phyloP scores from a whole-genome alignment of 2,888 invertebrate species.

The Thumatha senex region DNA sequence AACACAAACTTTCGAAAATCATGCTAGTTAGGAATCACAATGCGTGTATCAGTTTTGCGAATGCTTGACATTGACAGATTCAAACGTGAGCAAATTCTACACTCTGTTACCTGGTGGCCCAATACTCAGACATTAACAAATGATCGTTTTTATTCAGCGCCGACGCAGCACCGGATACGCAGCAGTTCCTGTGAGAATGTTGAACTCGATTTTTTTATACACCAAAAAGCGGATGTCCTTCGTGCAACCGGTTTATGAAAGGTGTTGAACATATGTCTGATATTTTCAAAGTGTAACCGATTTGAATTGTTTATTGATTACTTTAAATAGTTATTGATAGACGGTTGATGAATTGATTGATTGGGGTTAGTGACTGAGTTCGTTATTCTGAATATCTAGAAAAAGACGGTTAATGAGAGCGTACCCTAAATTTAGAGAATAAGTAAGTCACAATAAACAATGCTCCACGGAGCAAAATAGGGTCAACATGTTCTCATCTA shows the following conservation, averaged over 20 bases:
- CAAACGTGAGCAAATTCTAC: slow-evolving; percentile 43
- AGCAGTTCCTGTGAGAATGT: slow-evolving; percentile 82
- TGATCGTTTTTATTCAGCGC: slow-evolving; percentile 77
- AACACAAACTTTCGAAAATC: slow-evolving; percentile 12
- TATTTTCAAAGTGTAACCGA: slow-evolving; percentile 58
- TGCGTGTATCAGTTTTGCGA: slow-evolving; percentile 19
- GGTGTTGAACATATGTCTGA: slow-evolving; percentile 82
- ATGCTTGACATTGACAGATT: slow-evolving; percentile 46
- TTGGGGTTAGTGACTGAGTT: slow-evolving; percentile 21
- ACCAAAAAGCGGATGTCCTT: slow-evolving; percentile 83
- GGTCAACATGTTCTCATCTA: too few species aligned
- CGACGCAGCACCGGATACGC: slow-evolving; percentile 79
- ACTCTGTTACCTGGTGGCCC: slow-evolving; percentile 59
- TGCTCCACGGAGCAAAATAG: too few species aligned
- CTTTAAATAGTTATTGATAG: slow-evolving; percentile 21
- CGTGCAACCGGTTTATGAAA: slow-evolving; percentile 81
- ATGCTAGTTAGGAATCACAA: slow-evolving; percentile 9
- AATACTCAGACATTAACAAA: slow-evolving; percentile 70
- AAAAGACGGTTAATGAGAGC: not conserved
- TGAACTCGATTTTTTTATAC: slow-evolving; percentile 73
- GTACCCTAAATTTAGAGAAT: not conserved
- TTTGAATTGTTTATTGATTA: slow-evolving; percentile 39
- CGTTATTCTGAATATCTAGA: slow-evolving; percentile 10
- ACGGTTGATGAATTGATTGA: slow-evolving; percentile 25
- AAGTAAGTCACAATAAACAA: not conserved